Evolutionary conservation across 2,888 invertebrate genomes (phyloP), one percentile per base, ranked within the genome.

Genomic region (Mesorhabditis belari): DNA sequence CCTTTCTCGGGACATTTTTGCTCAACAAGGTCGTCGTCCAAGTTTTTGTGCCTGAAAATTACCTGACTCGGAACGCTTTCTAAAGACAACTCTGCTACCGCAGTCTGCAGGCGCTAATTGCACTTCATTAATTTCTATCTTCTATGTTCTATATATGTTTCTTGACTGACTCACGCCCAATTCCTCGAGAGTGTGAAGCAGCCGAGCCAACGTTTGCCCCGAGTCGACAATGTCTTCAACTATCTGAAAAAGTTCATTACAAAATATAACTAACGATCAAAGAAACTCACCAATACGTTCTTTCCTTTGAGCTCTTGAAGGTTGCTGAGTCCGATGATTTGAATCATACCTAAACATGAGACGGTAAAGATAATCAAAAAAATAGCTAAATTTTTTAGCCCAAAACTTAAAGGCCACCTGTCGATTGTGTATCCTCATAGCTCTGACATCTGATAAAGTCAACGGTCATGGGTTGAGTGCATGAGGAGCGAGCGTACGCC

Each of bases 211-310:
- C 3, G 86, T 86, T 55, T 81, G 76, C 2, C 86, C 86, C 23
- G 85, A 85, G 74, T 86, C 86, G 51, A 86, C 83, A 50, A 86
- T 86, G 72, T 86, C 86, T 74, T 86, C 86, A 6, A 86, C 85
- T 25, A 86, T 81, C 63, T 86, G 73, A 72, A 3, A 85, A 83
- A 54, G 17, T 3, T 55, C 21, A n/a, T 17, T 6, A 12, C 6
- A 61, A 26, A 27, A 17, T 3, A 21, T 51, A 57, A 21, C 1
- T 49, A 26, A 0, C n/a, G n/a, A n/a, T n/a, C n/a, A 17, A 24
- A 24, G 24, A 57, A 6, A 63, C 63, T 64, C 28, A 76, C 79
- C 56, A 81, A 58, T 21, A 81, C 76, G 54, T 77, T 84, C 77
- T 83, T 84, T 50, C 83, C 85, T 64, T 76, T 76, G 19, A 86